These are phyloP conservation scores for Elymnias hypermnestra DNA, from an alignment of 1,140 invertebrate genomes.

Conservation along the genomic window DNA sequence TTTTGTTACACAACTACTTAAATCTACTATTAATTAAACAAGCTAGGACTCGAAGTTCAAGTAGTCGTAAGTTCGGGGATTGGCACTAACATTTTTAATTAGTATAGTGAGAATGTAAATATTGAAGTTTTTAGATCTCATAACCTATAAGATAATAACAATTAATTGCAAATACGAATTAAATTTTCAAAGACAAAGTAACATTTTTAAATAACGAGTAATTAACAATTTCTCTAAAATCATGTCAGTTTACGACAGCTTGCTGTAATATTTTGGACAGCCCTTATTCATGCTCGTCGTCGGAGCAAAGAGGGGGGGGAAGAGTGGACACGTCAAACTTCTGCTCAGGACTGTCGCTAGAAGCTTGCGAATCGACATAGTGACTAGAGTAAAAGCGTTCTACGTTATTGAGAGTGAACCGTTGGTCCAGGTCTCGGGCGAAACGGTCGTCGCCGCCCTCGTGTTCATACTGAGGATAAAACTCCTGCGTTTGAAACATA, in stretches of 20 bases:
- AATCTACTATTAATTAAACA: conserved; percentile 50
- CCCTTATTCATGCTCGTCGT: conserved; percentile 78
- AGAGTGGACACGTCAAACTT: conserved; percentile 82
- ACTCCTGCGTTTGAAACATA: conserved; percentile 72
- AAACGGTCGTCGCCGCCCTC: conserved; percentile 44
- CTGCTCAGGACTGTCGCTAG: conserved; percentile 78
- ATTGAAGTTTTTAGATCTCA: conserved; percentile 55
- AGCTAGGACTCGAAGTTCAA: conserved; percentile 46
- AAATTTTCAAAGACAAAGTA: conserved; percentile 43
- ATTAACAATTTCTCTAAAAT: conserved; percentile 34
- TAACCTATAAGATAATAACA: conserved; percentile 52
- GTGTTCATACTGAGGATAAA: conserved; percentile 71
- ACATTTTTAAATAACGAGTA: conserved; percentile 33
- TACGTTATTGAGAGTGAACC: conserved; percentile 66
- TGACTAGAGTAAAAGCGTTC: conserved; percentile 69
- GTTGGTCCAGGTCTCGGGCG: conserved; percentile 56
- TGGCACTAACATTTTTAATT: conserved; percentile 60
- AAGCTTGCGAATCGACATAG: conserved; percentile 68
- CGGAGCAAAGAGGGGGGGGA: conserved; percentile 80
- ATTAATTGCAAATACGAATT: conserved; percentile 55
- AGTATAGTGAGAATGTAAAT: conserved; percentile 58
- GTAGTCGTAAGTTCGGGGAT: conserved; percentile 47
- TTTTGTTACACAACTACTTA: conserved; percentile 60
- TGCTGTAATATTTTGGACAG: conserved; percentile 14
- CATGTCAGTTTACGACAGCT: conserved; percentile 22